Base-by-base conservation (phyloP, 1,140 invertebrate species). In the Drosophila kanapiae region DNA sequence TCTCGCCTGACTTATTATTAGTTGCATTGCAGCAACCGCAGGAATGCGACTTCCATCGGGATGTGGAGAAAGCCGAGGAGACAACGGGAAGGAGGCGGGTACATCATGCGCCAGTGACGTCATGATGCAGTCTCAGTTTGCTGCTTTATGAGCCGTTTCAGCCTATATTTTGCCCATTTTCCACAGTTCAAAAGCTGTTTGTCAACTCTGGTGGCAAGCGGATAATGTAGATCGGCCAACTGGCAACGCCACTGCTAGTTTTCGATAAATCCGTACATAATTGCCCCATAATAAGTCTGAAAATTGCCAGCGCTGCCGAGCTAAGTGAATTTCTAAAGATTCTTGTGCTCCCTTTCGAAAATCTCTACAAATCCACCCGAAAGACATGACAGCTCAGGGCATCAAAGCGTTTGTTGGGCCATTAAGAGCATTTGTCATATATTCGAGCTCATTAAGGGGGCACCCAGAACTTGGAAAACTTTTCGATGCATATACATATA, bases 371-470 rank as follows among this genome's bases (percentile, higher is more conserved):
- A 72, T 83, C 72, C 77, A 48, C 45, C 49, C 3, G 38, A 37
- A 37, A 58, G 45, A 72, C 38, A 16, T 35, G 43, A 61, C 60
- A 75, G 27, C 29, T 48, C 29, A 8, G 35, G 59, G 72, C 82
- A 68, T 80, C 74, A 64, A 80, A 69, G 72, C 54, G 48, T 77
- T 64, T 84, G 65, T 49, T 53, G 51, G 74, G 16, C 61, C 84
- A 88, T 88, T 88, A 69, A 72, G 51, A 83, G 48, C 70, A 88
- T 86, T 86, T 86, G 83, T 86, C 83, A 86, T 80, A 80, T 62
- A 77, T 88, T 64, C 53, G 13, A 64, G 63, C 76, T 72, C 76
- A 77, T 87, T 82, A 69, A 86, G 51, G 49, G 47, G 23, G 23
- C 65, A 51, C 23, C 59, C 49, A 57, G 51, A 64, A 64, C 35